Percentiles rank a stretch among this genome's conserved stretches.
These are phyloP conservation scores for Leptinotarsa peninsularis DNA, from an alignment of 2,888 invertebrate genomes.

Conservation along the genomic window DNA sequence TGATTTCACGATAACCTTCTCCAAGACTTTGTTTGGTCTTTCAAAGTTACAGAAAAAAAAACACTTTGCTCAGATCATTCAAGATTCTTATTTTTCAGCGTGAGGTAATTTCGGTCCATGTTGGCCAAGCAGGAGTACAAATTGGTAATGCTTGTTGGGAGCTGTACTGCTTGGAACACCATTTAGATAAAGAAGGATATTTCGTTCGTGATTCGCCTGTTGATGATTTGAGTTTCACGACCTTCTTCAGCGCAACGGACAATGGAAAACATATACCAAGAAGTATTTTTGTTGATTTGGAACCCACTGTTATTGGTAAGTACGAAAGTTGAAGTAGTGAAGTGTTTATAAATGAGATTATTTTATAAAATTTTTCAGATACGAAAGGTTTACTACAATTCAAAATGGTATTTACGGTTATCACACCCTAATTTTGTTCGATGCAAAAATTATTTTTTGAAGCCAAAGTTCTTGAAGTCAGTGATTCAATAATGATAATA, in stretches of 20 bases:
- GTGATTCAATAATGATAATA: no score
- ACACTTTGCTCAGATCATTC: no score
- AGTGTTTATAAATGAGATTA: neutral
- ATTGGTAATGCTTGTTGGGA: conserved; percentile 90
- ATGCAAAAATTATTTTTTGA: no score
- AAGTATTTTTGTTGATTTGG: conserved; percentile 88
- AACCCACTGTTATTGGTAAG: conserved; percentile 87
- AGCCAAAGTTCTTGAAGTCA: no score
- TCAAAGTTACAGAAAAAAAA: no score
- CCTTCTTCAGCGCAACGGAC: conserved; percentile 86
- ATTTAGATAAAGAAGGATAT: conserved; percentile 83
- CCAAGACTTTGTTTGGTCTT: no score
- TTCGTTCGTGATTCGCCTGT: conserved; percentile 68
- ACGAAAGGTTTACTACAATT: no score
- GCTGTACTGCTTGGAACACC: conserved; percentile 85
- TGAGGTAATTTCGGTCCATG: conserved; percentile 88
- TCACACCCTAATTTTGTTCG: no score
- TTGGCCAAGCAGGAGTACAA: conserved; percentile 88
- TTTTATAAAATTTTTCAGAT: no score
- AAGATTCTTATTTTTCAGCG: conserved; percentile 69
- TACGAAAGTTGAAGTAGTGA: neutral
- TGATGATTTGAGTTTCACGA: conserved; percentile 71
- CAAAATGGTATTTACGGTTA: no score
- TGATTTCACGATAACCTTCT: no score
- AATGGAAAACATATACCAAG: conserved; percentile 91